These are phyloP conservation scores for Drosophila phalerata DNA, from an alignment of 2,888 invertebrate genomes.

Conservation along the genomic window DNA sequence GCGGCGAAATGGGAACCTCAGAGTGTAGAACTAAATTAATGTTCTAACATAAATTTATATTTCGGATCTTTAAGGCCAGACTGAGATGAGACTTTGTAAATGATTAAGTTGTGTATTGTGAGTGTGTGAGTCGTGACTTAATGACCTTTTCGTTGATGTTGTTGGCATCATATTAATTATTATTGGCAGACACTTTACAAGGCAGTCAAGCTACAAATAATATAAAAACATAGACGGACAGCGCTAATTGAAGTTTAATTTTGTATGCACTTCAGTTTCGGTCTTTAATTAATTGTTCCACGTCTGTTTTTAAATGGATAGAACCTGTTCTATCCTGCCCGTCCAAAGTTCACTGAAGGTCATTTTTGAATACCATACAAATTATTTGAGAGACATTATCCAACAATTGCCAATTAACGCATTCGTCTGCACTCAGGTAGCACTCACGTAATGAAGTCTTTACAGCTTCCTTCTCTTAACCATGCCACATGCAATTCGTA, in stretches of 20 bases:
- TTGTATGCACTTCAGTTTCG: slow-evolving; percentile 54
- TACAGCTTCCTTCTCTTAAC: slow-evolving; percentile 35
- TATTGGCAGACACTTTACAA: slow-evolving; percentile 70
- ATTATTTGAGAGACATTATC: slow-evolving; percentile 35
- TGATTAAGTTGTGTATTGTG: slow-evolving; percentile 30
- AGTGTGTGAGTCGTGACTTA: slow-evolving; percentile 55
- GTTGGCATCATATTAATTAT: slow-evolving; percentile 68
- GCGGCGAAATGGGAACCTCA: slow-evolving; percentile 49
- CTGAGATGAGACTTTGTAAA: slow-evolving; percentile 39
- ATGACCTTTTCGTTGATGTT: slow-evolving; percentile 66
- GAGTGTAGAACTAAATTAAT: slow-evolving; percentile 62
- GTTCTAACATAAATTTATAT: slow-evolving; percentile 68
- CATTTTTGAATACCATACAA: slow-evolving; percentile 22
- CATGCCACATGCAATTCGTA: slow-evolving; percentile 55
- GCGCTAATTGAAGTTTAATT: slow-evolving; percentile 61
- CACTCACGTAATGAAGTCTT: slow-evolving; percentile 49
- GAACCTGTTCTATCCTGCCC: slow-evolving; percentile 43
- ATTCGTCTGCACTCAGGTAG: slow-evolving; percentile 22
- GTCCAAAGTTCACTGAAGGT: slow-evolving; percentile 44
- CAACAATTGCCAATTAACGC: slow-evolving; percentile 62
- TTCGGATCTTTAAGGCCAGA: slow-evolving; percentile 43
- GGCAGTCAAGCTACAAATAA: slow-evolving; percentile 31
- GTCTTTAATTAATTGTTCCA: slow-evolving; percentile 55
- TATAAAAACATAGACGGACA: slow-evolving; percentile 29
- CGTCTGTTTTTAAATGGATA: slow-evolving; percentile 15